Evolutionary conservation across 2,797 vertebrate genomes (phyloP).

Genomic region (Aulostomus chinensis): DNA sequence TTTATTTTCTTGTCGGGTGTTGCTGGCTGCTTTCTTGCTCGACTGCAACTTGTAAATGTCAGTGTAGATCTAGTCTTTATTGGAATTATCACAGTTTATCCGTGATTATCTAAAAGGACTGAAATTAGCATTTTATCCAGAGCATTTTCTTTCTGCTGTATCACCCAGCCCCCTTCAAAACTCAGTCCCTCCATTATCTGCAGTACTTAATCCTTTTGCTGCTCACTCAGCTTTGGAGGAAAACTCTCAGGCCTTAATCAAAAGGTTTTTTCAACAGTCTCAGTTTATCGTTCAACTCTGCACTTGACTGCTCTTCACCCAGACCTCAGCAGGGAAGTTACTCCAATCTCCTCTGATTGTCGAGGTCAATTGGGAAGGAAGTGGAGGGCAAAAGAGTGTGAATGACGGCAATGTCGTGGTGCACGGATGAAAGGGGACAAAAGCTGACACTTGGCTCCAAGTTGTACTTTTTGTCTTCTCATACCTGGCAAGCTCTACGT

Average conservation of each 20-base stretch:
- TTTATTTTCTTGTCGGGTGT: no score
- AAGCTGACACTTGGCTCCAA: not conserved
- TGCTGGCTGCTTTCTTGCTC: no score
- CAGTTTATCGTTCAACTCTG: not conserved
- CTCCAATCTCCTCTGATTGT: slow-evolving; percentile 14
- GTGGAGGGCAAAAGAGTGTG: not conserved
- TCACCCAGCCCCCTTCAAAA: no score
- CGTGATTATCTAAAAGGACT: no score
- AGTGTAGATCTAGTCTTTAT: no score
- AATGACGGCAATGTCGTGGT: slow-evolving; percentile 4
- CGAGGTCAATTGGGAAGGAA: slow-evolving; percentile 5
- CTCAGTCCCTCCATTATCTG: not conserved
- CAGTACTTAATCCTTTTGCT: not conserved
- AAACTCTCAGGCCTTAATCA: not conserved
- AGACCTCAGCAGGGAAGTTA: slow-evolving; percentile 5
- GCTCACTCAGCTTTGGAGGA: not conserved
- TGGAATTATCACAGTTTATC: no score
- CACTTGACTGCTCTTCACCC: not conserved
- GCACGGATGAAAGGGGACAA: slow-evolving; percentile 3
- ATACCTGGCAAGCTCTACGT: not conserved
- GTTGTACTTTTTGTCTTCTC: not conserved
- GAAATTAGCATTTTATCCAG: no score
- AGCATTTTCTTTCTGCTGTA: no score
- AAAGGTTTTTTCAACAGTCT: not conserved
- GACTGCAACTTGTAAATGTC: no score